phyloP scores from a whole-genome alignment of 2,113 vertebrate species.

The Calyptommatus sinebrachiatus region DNA sequence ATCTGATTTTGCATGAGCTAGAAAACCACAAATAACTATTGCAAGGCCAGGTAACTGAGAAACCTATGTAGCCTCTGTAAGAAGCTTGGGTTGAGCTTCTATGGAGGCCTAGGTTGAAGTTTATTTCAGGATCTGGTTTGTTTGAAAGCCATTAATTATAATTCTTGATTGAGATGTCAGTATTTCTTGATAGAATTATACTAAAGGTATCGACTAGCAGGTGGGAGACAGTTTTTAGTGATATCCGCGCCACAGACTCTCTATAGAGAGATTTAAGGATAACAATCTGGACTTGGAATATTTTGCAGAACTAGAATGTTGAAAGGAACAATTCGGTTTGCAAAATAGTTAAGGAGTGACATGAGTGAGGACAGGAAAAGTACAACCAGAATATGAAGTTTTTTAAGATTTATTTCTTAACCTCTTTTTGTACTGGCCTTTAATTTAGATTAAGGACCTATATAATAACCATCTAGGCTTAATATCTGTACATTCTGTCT shows the following conservation, averaged over 20 bases:
- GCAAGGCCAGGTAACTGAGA: background rate
- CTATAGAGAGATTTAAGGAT: background rate
- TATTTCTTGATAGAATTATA: background rate
- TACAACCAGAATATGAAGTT: too few species aligned
- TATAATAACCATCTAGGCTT: too few species aligned
- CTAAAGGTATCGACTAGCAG: background rate
- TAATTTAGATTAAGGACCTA: too few species aligned
- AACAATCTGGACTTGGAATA: background rate
- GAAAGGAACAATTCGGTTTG: background rate
- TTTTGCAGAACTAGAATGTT: too few species aligned
- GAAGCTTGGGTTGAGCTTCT: background rate
- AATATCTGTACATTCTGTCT: too few species aligned
- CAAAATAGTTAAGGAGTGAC: background rate
- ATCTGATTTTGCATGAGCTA: background rate
- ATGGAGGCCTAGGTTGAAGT: background rate
- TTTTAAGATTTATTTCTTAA: background rate
- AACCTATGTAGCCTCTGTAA: background rate
- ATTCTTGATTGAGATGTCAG: background rate
- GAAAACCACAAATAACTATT: background rate
- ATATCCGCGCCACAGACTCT: background rate
- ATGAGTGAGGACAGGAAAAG: background rate
- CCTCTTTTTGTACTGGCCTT: background rate
- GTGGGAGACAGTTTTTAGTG: background rate
- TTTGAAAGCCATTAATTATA: too few species aligned
- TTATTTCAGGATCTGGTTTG: background rate